These are phyloP conservation scores for Peromyscus eremicus DNA, from an alignment of 2,797 vertebrate genomes.

Conservation along the genomic window DNA sequence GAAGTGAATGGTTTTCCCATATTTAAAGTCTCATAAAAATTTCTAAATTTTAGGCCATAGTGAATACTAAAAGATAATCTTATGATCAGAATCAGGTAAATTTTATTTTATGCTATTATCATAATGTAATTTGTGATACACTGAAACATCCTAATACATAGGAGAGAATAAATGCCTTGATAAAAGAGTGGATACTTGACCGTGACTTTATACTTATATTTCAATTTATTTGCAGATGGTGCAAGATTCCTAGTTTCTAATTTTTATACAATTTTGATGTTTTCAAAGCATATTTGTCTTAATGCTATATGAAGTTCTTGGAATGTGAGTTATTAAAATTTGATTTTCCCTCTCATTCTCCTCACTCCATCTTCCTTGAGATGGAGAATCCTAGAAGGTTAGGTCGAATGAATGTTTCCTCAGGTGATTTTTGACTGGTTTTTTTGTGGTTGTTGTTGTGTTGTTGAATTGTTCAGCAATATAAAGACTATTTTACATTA, in stretches of 20 bases:
- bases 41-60: background rate
- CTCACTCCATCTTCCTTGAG: slow-evolving; percentile 62
- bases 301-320: slow-evolving; percentile 62
- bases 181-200: background rate
- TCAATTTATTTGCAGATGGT: background rate
- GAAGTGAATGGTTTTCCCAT: background rate
- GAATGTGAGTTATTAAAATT: slow-evolving; percentile 57
- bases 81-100: background rate
- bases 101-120: background rate
- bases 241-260: background rate
- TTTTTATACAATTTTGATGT: background rate
- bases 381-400: background rate
- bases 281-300: slow-evolving; percentile 52
- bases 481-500: slow-evolving; percentile 37
- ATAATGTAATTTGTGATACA: background rate
- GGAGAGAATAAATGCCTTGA: background rate
- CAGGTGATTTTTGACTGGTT: slow-evolving; percentile 63
- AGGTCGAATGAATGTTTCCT: slow-evolving; percentile 70
- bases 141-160: background rate
- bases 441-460: background rate
- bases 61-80: background rate
- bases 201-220: background rate
- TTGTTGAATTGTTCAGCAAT: slow-evolving; percentile 69
- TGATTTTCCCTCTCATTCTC: slow-evolving; percentile 36
- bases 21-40: background rate